Conservation (phyloP, 2,113 vertebrate genomes). For the Catharus fuscescens region DNA sequence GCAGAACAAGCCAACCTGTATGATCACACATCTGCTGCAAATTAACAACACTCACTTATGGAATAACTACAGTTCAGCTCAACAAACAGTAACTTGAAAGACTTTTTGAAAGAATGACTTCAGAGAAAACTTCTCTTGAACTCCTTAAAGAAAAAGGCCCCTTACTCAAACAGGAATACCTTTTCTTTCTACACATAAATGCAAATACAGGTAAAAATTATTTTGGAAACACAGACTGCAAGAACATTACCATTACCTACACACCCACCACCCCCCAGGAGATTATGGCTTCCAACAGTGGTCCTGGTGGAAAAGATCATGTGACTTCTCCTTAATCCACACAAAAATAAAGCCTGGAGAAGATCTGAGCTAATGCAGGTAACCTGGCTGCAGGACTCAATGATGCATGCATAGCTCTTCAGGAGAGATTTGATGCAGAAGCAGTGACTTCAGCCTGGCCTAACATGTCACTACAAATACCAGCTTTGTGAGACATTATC, state of each 20-base stretch:
- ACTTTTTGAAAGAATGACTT: not conserved
- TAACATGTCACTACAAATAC: not conserved
- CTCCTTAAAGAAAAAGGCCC: not conserved
- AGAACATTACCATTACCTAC: not conserved
- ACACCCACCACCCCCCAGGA: not conserved
- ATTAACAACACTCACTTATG: not conserved
- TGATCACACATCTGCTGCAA: not conserved
- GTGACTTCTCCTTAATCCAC: not conserved
- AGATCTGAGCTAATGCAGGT: not conserved
- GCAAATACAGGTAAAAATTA: not conserved
- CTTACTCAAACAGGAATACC: not conserved
- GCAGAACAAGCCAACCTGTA: not conserved
- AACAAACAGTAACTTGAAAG: not conserved
- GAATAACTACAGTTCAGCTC: not conserved
- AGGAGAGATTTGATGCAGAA: not conserved
- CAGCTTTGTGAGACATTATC: not conserved
- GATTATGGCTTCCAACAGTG: not conserved
- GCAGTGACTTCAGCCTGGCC: not conserved
- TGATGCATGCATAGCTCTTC: fast-evolving
- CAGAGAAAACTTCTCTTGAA: not conserved
- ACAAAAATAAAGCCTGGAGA: not conserved
- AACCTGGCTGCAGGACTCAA: not conserved
- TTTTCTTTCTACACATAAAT: not conserved
- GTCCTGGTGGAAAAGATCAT: not conserved
- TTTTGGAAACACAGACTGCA: not conserved